Evolutionary conservation across 2,888 invertebrate genomes (phyloP).

Genomic region (Leptarthrus brevirostris): DNA sequence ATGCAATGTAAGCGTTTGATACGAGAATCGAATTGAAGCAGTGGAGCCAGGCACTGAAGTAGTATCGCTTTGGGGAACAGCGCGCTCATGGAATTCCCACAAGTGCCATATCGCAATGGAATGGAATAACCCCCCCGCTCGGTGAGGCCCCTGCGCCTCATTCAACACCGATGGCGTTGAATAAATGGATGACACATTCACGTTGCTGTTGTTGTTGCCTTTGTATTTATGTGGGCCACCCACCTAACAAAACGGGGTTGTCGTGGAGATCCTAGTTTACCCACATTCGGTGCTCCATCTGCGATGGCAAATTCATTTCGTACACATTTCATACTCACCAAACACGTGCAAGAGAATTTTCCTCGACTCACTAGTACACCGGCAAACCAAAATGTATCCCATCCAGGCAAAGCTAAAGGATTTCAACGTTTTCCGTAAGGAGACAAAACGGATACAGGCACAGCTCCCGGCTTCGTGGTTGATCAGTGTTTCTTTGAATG

Average conservation of each 20-base stretch:
- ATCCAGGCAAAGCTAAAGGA: constrained; percentile 24
- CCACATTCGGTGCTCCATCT: constrained; percentile 8
- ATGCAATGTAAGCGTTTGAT: constrained; percentile 9
- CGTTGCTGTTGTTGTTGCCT: constrained; percentile 39
- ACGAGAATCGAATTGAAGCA: constrained; percentile 17
- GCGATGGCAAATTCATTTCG: constrained; percentile 38
- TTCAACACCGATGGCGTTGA: constrained; percentile 47
- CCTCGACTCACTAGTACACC: not conserved
- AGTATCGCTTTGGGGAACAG: constrained; percentile 50
- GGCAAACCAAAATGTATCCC: not conserved
- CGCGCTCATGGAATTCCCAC: constrained; percentile 57
- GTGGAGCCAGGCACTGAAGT: constrained; percentile 27
- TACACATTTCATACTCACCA: constrained; percentile 36
- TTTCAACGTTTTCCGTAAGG: constrained; percentile 27
- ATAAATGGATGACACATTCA: constrained; percentile 48
- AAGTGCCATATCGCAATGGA: constrained; percentile 56
- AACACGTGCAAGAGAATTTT: constrained; percentile 42
- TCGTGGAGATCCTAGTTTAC: not conserved
- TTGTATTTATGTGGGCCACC: constrained; percentile 42
- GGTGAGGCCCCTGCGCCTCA: constrained; percentile 50
- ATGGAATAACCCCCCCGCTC: constrained; percentile 55
- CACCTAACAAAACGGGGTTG: not conserved
- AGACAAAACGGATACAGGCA: constrained; percentile 20
- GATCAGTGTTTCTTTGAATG: constrained; percentile 41
- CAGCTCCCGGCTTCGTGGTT: constrained; percentile 30